Conservation (phyloP, 2,113 vertebrate species). For the Dunckerocampus dactyliophorus region DNA sequence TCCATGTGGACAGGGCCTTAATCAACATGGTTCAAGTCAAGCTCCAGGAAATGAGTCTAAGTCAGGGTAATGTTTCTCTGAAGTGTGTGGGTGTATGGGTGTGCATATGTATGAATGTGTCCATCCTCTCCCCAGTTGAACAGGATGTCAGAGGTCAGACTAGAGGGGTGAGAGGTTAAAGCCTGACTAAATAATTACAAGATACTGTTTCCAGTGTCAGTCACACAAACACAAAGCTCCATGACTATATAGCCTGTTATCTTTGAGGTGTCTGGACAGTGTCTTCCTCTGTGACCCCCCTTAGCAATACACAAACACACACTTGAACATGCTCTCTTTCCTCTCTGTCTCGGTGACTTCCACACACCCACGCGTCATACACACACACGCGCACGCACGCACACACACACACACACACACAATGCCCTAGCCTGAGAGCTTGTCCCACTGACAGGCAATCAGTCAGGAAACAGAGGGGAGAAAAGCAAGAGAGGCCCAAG, state of each 20-base stretch:
- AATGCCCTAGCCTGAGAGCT: slow-evolving; percentile 24
- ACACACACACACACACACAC: slow-evolving; percentile 19
- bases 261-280: slow-evolving; percentile 61
- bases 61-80: neutral
- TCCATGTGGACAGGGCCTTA: neutral
- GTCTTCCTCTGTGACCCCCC: slow-evolving; percentile 54
- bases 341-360: slow-evolving; percentile 18
- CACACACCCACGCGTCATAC: slow-evolving; percentile 16
- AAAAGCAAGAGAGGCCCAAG: slow-evolving; percentile 34
- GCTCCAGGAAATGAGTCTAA: neutral
- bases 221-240: slow-evolving; percentile 23
- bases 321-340: slow-evolving; percentile 40
- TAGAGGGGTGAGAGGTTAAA: slow-evolving; percentile 60
- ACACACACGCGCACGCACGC: slow-evolving; percentile 18
- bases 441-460: slow-evolving; percentile 61
- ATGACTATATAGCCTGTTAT: slow-evolving; percentile 49
- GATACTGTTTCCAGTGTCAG: slow-evolving; percentile 40
- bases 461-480: slow-evolving; percentile 63
- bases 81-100: slow-evolving; percentile 28
- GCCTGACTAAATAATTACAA: slow-evolving; percentile 68
- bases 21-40: neutral
- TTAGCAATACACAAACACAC: slow-evolving; percentile 38
- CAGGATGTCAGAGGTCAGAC: slow-evolving; percentile 69
- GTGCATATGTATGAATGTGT: slow-evolving; percentile 54
- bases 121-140: slow-evolving; percentile 47